Evolutionary conservation across 2,888 invertebrate genomes (phyloP).

Genomic region (Ephialtes manifestator): DNA sequence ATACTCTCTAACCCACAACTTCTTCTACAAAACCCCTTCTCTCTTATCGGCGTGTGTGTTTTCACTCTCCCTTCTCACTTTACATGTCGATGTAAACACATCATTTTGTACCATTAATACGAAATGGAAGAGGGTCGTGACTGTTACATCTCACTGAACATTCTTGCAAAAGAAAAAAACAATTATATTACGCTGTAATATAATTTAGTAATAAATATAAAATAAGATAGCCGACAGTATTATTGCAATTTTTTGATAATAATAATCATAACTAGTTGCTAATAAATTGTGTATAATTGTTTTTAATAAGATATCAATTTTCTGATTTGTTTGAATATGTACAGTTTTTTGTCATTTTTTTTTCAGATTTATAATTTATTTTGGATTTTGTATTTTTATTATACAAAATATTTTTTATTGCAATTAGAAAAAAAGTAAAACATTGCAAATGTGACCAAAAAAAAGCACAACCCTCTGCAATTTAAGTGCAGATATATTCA

Average conservation of each 20-base stretch:
- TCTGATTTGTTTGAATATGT: no score
- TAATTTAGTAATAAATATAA: no score
- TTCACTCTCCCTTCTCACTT: conserved; percentile 15
- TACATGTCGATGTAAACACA: conserved; percentile 38
- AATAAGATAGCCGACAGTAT: no score
- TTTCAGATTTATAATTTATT: background rate
- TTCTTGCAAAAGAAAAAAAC: background rate
- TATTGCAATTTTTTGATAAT: no score
- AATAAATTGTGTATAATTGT: no score
- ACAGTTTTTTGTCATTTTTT: background rate
- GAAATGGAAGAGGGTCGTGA: background rate
- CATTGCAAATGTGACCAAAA: background rate
- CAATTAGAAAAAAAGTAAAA: no score
- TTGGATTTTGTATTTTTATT: no score
- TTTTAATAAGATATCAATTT: no score
- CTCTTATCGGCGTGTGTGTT: conserved; percentile 14
- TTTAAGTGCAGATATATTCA: background rate
- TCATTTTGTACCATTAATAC: conserved; percentile 7
- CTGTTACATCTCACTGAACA: background rate
- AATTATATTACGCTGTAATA: background rate
- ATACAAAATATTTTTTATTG: no score
- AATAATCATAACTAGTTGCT: no score
- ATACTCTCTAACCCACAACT: background rate
- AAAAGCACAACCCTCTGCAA: background rate
- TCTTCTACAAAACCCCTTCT: conserved; percentile 6